A percentile compares a stretch with the other conserved stretches of the same genome.
Conservation (phyloP, 1,140 invertebrate genomes). For the Ooceraea biroi region DNA sequence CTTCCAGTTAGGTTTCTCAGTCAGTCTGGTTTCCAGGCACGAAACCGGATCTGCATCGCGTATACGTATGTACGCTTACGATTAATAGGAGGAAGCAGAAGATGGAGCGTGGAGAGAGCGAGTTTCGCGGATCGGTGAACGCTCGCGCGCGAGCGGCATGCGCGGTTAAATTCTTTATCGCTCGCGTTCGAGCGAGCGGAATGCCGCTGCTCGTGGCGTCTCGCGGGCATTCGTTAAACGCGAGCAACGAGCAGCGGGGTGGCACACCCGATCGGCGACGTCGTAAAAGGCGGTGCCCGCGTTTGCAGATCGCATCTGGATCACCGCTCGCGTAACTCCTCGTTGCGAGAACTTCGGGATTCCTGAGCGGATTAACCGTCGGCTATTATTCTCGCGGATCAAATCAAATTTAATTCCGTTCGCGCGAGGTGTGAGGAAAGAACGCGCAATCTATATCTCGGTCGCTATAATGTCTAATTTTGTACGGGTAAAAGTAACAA, state of each 20-base stretch:
- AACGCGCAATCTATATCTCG: neutral
- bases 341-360: neutral
- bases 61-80: constrained; percentile 66
- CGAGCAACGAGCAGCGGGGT: constrained; percentile 53
- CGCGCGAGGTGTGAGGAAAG: neutral
- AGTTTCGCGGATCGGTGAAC: constrained; percentile 81
- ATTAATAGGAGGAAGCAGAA: constrained; percentile 80
- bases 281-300: constrained; percentile 42
- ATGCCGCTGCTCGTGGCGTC: constrained; percentile 46
- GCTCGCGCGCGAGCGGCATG: constrained; percentile 69
- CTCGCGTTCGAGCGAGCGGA: constrained; percentile 56
- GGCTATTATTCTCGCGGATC: neutral
- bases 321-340: neutral
- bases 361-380: neutral
- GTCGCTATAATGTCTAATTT: constrained; percentile 6
- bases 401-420: neutral
- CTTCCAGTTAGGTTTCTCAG: no score
- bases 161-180: constrained; percentile 70
- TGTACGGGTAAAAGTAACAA: neutral
- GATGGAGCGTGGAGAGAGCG: constrained; percentile 75
- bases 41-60: constrained; percentile 71
- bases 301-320: constrained; percentile 34
- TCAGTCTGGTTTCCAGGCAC: constrained; percentile 68
- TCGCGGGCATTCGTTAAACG: constrained; percentile 62
- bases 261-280: constrained; percentile 6